Base-by-base conservation (phyloP, 2,888 invertebrate genomes). In the Hemaris fuciformis region DNA sequence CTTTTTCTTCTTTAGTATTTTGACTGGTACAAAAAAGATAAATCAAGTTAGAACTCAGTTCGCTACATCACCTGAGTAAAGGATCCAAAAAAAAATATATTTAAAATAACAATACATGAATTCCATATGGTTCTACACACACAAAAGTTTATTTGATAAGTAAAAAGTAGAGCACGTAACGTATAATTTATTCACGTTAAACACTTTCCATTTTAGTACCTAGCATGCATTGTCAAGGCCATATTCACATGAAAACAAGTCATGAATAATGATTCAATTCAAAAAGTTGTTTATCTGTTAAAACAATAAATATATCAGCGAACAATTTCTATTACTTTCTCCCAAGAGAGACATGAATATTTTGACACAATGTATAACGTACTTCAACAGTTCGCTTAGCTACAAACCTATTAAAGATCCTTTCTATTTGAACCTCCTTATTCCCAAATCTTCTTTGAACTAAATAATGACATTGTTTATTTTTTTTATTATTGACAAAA, bases 121-220 rank as follows among this genome's bases (percentile, higher is more conserved):
- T 38, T 38, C n/a, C n/a, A n/a, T n/a, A n/a, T n/a, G n/a, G n/a
- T n/a, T n/a, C n/a, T 38, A 38, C 38, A 46, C 15, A 1, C 2
- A n/a, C 22, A 8, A 42, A 23, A 42, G 23, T n/a, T 13, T 57
- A 20, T 25, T 25, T 60, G 43, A 60, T 41, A 67, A 67, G 59
- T 48, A 27, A 53, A 68, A 68, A 70, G 64, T 62, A 43, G 65
- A 68, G 59, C 71, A 63, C 66, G 66, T 67, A 65, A 61, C 68
- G 68, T 68, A 64, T 66, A 60, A 48, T 67, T 68, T 62, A 66
- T 60, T 66, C 59, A 56, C 64, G 62, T 64, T 59, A 63, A 63
- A 62, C 63, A 67, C 72, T 72, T 72, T 72, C 67, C 62, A 60
- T 66, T 68, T 68, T 62, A 68, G 62, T 66, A 48, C 38, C 23